Percentiles rank a stretch among this genome's conserved stretches.
Evolutionary conservation across 2,888 invertebrate species (phyloP).

Genomic region (Spialia ferax): DNA sequence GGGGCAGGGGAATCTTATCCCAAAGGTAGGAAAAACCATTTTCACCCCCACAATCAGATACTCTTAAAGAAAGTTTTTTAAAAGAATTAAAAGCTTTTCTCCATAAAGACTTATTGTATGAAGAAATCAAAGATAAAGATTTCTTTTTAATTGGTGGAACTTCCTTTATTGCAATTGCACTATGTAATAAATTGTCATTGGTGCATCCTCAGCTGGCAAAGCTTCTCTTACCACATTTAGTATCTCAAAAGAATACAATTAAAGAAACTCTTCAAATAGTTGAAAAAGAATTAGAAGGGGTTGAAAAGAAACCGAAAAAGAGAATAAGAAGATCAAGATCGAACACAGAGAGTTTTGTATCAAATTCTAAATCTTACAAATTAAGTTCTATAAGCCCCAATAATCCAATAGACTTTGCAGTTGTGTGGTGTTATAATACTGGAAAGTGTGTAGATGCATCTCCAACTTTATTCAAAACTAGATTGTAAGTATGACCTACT

Average conservation of each 20-base stretch:
- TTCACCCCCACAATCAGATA: conserved; percentile 53
- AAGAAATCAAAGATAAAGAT: conserved; percentile 71
- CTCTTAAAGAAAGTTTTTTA: conserved; percentile 57
- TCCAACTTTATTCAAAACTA: conserved; percentile 84
- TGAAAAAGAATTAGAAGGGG: conserved; percentile 57
- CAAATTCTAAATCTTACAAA: conserved; percentile 45
- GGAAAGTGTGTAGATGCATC: conserved; percentile 95
- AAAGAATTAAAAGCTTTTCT: conserved; percentile 63
- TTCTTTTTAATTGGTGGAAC: conserved; percentile 90
- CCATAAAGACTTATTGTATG: conserved; percentile 58
- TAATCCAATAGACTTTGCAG: conserved; percentile 61
- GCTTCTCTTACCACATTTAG: conserved; percentile 83
- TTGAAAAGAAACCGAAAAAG: conserved; percentile 55
- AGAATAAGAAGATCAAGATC: conserved; percentile 55
- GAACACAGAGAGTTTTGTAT: conserved; percentile 37
- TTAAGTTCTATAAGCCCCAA: conserved; percentile 43
- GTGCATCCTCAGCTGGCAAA: conserved; percentile 72
- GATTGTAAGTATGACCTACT: conserved; percentile 73
- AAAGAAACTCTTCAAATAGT: conserved; percentile 64
- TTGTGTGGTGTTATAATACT: conserved; percentile 88
- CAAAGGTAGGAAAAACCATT: conserved; percentile 66
- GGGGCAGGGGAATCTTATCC: conserved; percentile 74
- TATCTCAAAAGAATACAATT: conserved; percentile 78
- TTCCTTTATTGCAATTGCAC: conserved; percentile 89
- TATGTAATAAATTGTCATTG: conserved; percentile 86